Evolutionary conservation across 2,113 vertebrate genomes (phyloP).

Genomic region (Atractosteus spatula): DNA sequence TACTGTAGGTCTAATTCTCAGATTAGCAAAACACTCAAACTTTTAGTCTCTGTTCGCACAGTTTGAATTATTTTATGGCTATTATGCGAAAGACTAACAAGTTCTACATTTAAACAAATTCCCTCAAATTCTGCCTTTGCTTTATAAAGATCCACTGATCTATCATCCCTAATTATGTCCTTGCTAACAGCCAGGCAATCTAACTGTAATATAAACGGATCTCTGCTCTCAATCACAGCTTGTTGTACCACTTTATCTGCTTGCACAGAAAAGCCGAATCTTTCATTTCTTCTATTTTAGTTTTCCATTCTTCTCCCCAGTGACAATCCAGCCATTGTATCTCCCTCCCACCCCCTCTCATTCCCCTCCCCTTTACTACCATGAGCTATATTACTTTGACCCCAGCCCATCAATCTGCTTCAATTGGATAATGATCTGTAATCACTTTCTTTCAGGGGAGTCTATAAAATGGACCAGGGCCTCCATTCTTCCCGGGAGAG

Average conservation of each 20-base stretch:
- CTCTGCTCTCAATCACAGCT: conserved; percentile 52
- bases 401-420: conserved; percentile 98
- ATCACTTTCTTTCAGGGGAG: conserved; percentile 99
- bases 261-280: conserved; percentile 57
- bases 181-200: conserved; percentile 41
- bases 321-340: conserved; percentile 94
- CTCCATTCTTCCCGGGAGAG: conserved; percentile 90
- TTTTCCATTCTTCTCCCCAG: conserved; percentile 49
- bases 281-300: conserved; percentile 55
- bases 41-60: too few species aligned
- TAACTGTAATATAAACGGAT: conserved; percentile 28
- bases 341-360: conserved; percentile 49
- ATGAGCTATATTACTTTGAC: conserved; percentile 98
- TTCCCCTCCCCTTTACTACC: conserved; percentile 59
- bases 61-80: too few species aligned
- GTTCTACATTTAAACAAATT: conserved; percentile 48
- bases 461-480: conserved; percentile 95
- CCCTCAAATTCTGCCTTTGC: conserved; percentile 24
- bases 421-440: conserved; percentile 99
- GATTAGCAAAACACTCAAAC: not conserved
- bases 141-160: conserved; percentile 58
- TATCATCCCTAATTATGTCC: conserved; percentile 54
- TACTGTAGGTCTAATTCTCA: not conserved
- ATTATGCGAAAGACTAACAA: not conserved
- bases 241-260: conserved; percentile 59